Percentiles rank a stretch among this genome's conserved stretches.
Evolutionary conservation across 2,888 invertebrate species (phyloP).

Genomic region (Dynastes hyllus): DNA sequence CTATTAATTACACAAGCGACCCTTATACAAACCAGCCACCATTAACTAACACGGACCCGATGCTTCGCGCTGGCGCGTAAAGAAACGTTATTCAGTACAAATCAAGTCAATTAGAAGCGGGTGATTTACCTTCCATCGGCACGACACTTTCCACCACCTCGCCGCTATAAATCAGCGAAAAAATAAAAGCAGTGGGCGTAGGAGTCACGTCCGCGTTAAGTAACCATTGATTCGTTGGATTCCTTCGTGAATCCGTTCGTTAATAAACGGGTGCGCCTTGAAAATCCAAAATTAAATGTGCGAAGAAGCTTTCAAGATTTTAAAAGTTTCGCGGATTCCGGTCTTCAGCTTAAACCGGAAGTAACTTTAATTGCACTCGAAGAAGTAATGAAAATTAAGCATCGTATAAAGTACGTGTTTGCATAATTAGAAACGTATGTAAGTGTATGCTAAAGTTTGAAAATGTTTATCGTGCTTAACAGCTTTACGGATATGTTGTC

Average conservation of each 20-base stretch:
- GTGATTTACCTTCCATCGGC: constrained; percentile 43
- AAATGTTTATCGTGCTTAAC: too few relatives aligned
- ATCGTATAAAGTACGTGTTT: too few relatives aligned
- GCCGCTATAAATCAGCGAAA: constrained; percentile 37
- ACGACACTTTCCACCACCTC: constrained; percentile 43
- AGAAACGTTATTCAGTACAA: constrained; percentile 46
- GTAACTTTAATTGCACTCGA: too few relatives aligned
- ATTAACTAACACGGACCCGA: constrained; percentile 29
- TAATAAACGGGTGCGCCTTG: constrained; percentile 14
- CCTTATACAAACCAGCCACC: constrained; percentile 39
- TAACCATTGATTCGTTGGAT: constrained; percentile 40
- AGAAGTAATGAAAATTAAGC: too few relatives aligned
- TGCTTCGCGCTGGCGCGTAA: constrained; percentile 26
- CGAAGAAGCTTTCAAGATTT: background rate
- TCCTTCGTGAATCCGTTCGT: constrained; percentile 32
- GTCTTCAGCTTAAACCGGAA: background rate
- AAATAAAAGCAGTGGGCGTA: constrained; percentile 35
- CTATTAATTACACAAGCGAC: constrained; percentile 43
- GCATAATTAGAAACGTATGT: too few relatives aligned
- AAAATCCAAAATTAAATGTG: constrained; percentile 34
- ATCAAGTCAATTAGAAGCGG: constrained; percentile 45
- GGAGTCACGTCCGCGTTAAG: constrained; percentile 41
- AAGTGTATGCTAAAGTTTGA: too few relatives aligned
- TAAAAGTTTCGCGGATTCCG: background rate
- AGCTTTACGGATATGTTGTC: too few relatives aligned